These are phyloP conservation scores for Lasioglossum albipes DNA, from an alignment of 1,140 invertebrate species.

Conservation along the genomic window DNA sequence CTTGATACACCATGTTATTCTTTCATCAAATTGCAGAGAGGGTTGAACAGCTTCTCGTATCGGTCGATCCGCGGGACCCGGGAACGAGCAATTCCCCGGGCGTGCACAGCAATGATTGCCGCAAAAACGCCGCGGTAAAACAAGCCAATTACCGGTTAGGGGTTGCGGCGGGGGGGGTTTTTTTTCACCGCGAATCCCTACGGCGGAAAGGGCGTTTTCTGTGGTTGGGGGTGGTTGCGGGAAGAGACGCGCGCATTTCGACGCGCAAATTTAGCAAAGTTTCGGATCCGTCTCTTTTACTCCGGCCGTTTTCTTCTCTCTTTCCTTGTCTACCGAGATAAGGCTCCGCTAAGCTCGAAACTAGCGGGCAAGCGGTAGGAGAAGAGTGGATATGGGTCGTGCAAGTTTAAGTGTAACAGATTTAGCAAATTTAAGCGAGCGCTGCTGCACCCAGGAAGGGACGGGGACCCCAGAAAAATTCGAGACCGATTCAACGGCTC, in stretches of 20 bases:
- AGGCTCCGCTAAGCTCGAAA: no score
- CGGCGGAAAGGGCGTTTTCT: not conserved
- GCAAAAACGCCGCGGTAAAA: conserved; percentile 7
- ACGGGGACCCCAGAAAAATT: conserved; percentile 28
- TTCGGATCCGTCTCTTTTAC: no score
- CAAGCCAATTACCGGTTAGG: conserved; percentile 17
- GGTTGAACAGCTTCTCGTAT: not conserved
- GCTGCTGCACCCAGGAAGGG: no score
- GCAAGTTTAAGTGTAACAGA: no score
- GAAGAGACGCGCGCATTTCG: not conserved
- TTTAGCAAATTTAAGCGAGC: no score
- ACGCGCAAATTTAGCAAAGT: no score
- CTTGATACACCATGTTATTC: no score
- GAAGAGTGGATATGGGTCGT: no score
- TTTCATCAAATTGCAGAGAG: no score
- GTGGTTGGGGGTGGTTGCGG: not conserved
- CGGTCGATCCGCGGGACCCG: not conserved
- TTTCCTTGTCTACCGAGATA: no score
- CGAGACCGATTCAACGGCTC: conserved; percentile 17
- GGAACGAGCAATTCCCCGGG: not conserved
- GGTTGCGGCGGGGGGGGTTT: conserved; percentile 6
- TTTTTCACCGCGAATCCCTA: not conserved
- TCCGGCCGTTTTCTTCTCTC: no score
- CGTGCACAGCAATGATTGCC: conserved; percentile 14
- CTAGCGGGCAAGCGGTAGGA: no score